Base-by-base conservation (phyloP, 2,888 invertebrate genomes). In the Colletes collaris region DNA sequence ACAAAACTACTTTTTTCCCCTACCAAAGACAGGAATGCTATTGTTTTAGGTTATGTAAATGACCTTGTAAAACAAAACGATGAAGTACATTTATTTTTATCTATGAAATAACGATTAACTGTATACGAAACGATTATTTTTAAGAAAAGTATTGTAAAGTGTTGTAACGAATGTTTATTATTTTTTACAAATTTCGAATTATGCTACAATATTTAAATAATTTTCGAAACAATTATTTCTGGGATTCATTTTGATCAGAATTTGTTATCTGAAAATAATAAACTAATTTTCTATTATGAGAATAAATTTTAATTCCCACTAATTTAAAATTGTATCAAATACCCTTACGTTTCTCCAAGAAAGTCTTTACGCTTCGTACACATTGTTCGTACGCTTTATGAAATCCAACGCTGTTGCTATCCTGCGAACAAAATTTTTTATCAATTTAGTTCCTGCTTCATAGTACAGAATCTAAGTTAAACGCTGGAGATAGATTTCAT, bases 371-470 rank as follows among this genome's bases (percentile, higher is more conserved):
- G 76, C 96, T 95, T 74, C 96, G 93, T 0, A 95, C 89, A 90
- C 97, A 96, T 90, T 97, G 97, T 78, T 96, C 94, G 89, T 96
- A 97, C 80, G 96, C 96, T 89, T 95, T 95, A 89, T 96, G 95
- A 92, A 97, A 97, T n/a, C 96, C 97, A 76, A 94, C 94, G 65
- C 94, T 94, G 64, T 95, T 95, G 52, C 93, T 91, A 92, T 96
- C 95, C 96, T 96, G 90, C 59, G 73, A 73, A 50, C 50, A 16
- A 64, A 46, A 58, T 58, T 4, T 46, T 62, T 0, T 50, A 52
- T 58, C 7, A 60, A 55, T 55, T 65, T 60, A 40, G 10, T 0
- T 19, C 10, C 52, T 60, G 2, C 40, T 10, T 6, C 44, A 13
- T 3, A 19, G 53, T 0, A 53, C 0, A 37, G 8, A 69, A n/a